phyloP scores from a whole-genome alignment of 2,113 vertebrate species.

The Andinoacara biseriatus region DNA sequence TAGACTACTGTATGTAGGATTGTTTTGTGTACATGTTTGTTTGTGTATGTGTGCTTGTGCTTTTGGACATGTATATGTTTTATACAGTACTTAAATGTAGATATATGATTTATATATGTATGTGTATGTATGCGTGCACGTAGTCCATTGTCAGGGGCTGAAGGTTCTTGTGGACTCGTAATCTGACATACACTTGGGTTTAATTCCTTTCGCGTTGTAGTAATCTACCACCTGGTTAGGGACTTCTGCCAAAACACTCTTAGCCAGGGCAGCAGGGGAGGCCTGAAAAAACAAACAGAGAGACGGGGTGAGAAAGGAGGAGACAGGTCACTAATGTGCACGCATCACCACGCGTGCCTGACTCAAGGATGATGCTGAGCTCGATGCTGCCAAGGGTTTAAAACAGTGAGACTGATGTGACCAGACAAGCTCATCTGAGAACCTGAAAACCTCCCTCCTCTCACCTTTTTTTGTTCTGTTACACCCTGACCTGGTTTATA shows the following conservation, averaged over 20 bases:
- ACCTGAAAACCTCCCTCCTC: slow-evolving; percentile 10
- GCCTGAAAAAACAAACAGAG: slow-evolving; percentile 83
- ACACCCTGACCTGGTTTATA: not conserved
- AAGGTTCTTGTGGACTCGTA: slow-evolving; percentile 96
- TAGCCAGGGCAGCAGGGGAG: slow-evolving; percentile 95
- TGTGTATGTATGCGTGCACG: slow-evolving; percentile 61
- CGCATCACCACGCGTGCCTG: slow-evolving; percentile 18
- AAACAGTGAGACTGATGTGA: slow-evolving; percentile 41
- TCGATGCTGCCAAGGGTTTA: slow-evolving; percentile 32
- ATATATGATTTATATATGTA: slow-evolving; percentile 69
- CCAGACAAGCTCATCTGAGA: slow-evolving; percentile 48
- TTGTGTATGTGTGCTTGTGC: slow-evolving; percentile 55
- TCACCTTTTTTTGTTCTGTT: slow-evolving; percentile 30
- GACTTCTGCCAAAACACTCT: slow-evolving; percentile 98
- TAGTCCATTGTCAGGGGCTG: slow-evolving; percentile 87
- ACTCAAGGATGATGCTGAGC: slow-evolving; percentile 10
- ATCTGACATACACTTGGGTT: slow-evolving; percentile 95
- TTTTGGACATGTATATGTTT: slow-evolving; percentile 52
- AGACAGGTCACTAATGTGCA: slow-evolving; percentile 51
- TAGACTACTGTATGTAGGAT: slow-evolving; percentile 67
- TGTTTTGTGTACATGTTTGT: slow-evolving; percentile 47
- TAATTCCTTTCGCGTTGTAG: slow-evolving; percentile 97
- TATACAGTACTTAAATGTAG: slow-evolving; percentile 61
- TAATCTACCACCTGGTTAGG: slow-evolving; percentile 99
- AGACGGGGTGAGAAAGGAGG: slow-evolving; percentile 65